Conservation (phyloP, 1,140 invertebrate genomes). For the Procambarus virginalis region DNA sequence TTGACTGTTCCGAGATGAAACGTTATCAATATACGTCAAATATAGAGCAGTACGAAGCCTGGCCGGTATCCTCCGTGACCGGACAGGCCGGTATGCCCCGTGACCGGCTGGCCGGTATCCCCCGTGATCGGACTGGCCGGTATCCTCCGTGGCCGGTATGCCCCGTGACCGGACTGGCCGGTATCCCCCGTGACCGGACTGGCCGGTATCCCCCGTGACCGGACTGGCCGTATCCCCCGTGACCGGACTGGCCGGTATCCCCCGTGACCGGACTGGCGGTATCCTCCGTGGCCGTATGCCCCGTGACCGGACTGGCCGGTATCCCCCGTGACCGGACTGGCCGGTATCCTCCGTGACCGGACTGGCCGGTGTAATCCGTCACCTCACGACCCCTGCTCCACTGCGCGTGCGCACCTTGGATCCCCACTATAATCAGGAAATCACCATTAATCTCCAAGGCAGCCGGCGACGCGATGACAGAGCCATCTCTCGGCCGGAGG, state of each 20-base stretch:
- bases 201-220: not conserved
- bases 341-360: not conserved
- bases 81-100: not conserved
- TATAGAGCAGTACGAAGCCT: conserved; percentile 18
- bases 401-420: conserved; percentile 11
- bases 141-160: not conserved
- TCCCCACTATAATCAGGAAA: conserved; percentile 24
- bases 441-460: conserved; percentile 51
- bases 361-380: not conserved
- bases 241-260: not conserved
- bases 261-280: too few species aligned
- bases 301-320: not conserved
- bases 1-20: conserved; percentile 27
- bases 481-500: conserved; percentile 52
- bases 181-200: not conserved
- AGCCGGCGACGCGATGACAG: conserved; percentile 39
- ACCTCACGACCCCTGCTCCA: not conserved
- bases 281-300: not conserved
- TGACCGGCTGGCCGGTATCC: not conserved
- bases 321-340: not conserved
- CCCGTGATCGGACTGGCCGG: too few species aligned
- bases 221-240: too few species aligned
- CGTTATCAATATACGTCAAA: conserved; percentile 24
- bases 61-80: too few species aligned
- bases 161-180: not conserved